These are phyloP conservation scores for Desmophyllum pertusum DNA, from an alignment of 92 coral and sea anemone genomes.

Conservation along the genomic window DNA sequence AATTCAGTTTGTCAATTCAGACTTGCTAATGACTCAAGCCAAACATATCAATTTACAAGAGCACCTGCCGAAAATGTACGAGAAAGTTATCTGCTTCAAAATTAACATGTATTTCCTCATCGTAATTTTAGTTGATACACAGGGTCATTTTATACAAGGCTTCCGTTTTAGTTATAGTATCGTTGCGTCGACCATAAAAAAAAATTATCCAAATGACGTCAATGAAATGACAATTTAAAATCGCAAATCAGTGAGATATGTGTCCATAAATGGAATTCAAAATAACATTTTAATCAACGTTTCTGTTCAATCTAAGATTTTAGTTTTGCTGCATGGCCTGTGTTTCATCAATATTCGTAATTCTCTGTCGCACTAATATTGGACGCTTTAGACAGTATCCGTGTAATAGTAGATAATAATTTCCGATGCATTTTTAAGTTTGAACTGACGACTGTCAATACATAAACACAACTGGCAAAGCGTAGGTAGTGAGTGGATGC, in stretches of 20 bases:
- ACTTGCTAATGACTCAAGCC: neutral
- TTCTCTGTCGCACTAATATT: neutral
- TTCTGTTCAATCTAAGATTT: neutral
- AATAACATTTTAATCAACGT: no score
- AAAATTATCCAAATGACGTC: neutral
- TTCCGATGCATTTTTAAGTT: neutral
- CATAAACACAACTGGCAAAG: neutral
- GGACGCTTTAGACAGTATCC: neutral
- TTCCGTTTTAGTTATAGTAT: neutral
- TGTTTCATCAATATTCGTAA: neutral
- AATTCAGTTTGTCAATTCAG: neutral
- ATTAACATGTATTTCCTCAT: neutral
- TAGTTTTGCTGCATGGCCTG: neutral
- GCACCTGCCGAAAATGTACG: no score
- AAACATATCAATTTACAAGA: neutral
- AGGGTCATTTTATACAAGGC: neutral
- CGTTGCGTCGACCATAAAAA: neutral
- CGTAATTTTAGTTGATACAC: neutral
- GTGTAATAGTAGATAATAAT: neutral
- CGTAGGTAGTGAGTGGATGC: neutral
- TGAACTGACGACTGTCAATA: slow-evolving; percentile 10
- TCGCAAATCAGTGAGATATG: neutral
- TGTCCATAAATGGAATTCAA: neutral
- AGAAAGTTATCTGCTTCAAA: no score
- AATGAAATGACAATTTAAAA: neutral